Percentiles rank a stretch among this genome's conserved stretches.
phyloP scores from a whole-genome alignment of 2,888 invertebrate species.

The Pterostichus niger region DNA sequence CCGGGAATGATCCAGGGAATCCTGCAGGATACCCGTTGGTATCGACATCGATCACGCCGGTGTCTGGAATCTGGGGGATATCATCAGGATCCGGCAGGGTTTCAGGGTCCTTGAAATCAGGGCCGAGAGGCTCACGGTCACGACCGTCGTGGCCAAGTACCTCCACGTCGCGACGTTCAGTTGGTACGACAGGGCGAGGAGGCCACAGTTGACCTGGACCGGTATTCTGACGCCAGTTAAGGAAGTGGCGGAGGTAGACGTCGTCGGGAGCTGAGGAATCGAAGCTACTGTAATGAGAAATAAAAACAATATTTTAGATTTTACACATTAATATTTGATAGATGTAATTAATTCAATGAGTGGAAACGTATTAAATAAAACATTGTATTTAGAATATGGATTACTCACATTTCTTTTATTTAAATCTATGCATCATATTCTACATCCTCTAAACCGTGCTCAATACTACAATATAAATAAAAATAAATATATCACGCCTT shows the following conservation, averaged over 20 bases:
- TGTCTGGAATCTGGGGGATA: conserved; percentile 70
- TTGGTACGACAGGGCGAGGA: conserved; percentile 6
- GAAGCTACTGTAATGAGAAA: conserved; percentile 34
- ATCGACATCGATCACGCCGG: conserved; percentile 72
- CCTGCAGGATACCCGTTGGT: conserved; percentile 69
- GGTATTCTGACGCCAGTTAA: conserved; percentile 55
- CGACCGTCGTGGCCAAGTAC: conserved; percentile 62
- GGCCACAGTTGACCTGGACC: conserved; percentile 64
- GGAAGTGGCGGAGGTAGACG: conserved; percentile 51
- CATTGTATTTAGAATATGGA: no score
- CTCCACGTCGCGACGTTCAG: conserved; percentile 46
- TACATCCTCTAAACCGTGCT: no score
- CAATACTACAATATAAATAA: no score
- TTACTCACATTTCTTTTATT: no score
- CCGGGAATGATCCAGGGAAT: conserved; percentile 68
- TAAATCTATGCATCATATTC: no score
- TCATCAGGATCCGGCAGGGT: conserved; percentile 62
- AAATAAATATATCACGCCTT: no score
- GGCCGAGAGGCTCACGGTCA: conserved; percentile 73
- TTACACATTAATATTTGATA: not conserved
- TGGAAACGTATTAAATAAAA: no score
- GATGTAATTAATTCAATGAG: no score
- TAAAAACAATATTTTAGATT: not conserved
- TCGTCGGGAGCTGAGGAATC: conserved; percentile 54
- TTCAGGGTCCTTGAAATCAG: conserved; percentile 73